Conservation (phyloP, 2,888 invertebrate genomes). For the Chrysotoxum bicinctum region DNA sequence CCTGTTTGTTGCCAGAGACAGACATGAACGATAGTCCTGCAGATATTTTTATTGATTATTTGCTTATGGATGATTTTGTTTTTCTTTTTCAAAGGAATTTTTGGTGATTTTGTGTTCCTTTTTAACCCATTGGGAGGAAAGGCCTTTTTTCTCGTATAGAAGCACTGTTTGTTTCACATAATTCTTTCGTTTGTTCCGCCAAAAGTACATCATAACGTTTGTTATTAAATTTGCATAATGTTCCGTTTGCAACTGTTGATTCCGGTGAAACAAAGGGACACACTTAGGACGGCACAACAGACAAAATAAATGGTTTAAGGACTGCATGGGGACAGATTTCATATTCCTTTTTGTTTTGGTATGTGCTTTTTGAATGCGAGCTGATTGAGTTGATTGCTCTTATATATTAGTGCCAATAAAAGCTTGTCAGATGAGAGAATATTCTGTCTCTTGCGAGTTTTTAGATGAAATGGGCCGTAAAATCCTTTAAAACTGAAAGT, state of each 20-base stretch:
- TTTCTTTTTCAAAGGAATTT: not conserved
- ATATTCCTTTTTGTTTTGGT: not conserved
- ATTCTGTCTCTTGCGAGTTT: not conserved
- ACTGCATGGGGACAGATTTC: not conserved
- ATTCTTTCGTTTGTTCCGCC: conserved; percentile 41
- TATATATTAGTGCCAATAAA: not conserved
- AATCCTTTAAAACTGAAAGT: too few species aligned
- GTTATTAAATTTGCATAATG: conserved; percentile 64
- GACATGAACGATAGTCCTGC: conserved; percentile 22
- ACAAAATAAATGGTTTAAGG: not conserved
- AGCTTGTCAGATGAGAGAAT: not conserved
- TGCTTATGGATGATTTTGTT: not conserved
- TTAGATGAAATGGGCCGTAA: too few species aligned
- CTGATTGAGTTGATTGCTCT: not conserved
- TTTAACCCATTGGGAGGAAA: conserved; percentile 7
- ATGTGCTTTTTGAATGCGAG: not conserved
- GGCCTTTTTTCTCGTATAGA: not conserved
- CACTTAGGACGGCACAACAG: not conserved
- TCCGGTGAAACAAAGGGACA: not conserved
- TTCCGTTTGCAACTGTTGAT: conserved; percentile 64
- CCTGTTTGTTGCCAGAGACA: not conserved
- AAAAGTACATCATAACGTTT: conserved; percentile 53
- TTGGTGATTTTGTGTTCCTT: not conserved
- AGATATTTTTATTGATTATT: conserved; percentile 60
- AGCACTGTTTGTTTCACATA: conserved; percentile 18